These are phyloP conservation scores for Urocynchramus pylzowi DNA, from an alignment of 2,113 vertebrate species.

Conservation along the genomic window DNA sequence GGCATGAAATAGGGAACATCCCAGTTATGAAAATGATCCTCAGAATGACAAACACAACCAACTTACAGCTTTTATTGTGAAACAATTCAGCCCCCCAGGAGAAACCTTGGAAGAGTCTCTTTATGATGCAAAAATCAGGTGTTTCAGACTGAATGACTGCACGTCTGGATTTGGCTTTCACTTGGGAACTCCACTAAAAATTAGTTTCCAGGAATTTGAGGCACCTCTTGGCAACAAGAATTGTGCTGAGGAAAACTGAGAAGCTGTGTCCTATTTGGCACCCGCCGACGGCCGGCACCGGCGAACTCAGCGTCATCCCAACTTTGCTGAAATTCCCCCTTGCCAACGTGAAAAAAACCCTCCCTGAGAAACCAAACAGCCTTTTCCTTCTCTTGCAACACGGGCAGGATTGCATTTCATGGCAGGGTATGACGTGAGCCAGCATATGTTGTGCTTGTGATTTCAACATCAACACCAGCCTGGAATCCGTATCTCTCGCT, in stretches of 20 bases:
- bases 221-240: neutral
- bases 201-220: neutral
- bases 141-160: neutral
- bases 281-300: accelerated
- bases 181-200: neutral
- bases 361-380: neutral
- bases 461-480: neutral
- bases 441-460: neutral
- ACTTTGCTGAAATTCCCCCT: neutral
- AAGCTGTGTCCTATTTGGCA: neutral
- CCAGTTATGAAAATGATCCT: neutral
- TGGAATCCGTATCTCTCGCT: neutral
- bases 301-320: neutral
- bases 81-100: neutral
- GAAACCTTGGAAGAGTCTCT: neutral
- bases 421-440: neutral
- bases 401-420: neutral
- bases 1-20: neutral
- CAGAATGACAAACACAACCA: neutral
- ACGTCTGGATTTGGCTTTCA: neutral
- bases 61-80: neutral
- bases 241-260: neutral
- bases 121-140: neutral
- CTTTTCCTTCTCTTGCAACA: conserved; percentile 16
- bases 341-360: neutral